Percentiles rank a stretch among this genome's conserved stretches.
These are phyloP conservation scores for Panorpa germanica DNA, from an alignment of 2,888 invertebrate species.

Conservation along the genomic window DNA sequence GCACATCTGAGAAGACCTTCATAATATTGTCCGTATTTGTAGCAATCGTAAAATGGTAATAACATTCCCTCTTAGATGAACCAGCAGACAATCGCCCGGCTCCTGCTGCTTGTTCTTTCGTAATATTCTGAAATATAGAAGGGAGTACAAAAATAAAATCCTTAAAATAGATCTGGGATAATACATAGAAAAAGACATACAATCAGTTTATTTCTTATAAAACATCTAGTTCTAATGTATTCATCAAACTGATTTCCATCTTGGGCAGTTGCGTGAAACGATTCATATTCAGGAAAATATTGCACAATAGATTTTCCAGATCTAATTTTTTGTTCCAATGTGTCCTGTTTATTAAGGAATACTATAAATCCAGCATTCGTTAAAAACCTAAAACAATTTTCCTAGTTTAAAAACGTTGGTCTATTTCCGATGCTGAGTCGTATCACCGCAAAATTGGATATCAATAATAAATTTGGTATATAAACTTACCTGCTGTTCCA, in stretches of 20 bases:
- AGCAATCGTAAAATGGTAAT: slow-evolving; percentile 56
- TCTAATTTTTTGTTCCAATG: slow-evolving; percentile 50
- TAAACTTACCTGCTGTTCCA: slow-evolving; percentile 52
- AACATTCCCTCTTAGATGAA: slow-evolving; percentile 36
- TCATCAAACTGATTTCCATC: slow-evolving; percentile 32
- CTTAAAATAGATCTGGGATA: neutral
- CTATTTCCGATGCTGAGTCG: no score
- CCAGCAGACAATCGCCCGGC: slow-evolving; percentile 21
- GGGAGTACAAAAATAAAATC: no score
- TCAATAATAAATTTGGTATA: no score
- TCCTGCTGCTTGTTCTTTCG: slow-evolving; percentile 28
- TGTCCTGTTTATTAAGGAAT: slow-evolving; percentile 68
- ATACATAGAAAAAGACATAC: slow-evolving; percentile 22
- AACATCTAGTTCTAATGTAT: slow-evolving; percentile 43
- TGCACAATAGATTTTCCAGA: slow-evolving; percentile 39
- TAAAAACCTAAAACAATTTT: slow-evolving; percentile 33
- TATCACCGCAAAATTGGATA: no score
- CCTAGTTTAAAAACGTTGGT: slow-evolving; percentile 15
- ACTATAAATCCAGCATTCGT: slow-evolving; percentile 57
- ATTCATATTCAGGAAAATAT: slow-evolving; percentile 44
- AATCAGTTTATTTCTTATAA: slow-evolving; percentile 44
- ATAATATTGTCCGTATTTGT: slow-evolving; percentile 57
- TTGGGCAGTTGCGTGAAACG: slow-evolving; percentile 28
- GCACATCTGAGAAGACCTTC: slow-evolving; percentile 53
- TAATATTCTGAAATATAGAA: slow-evolving; percentile 28